Conservation (phyloP, 2,888 invertebrate species). For the Zygaena filipendulae region DNA sequence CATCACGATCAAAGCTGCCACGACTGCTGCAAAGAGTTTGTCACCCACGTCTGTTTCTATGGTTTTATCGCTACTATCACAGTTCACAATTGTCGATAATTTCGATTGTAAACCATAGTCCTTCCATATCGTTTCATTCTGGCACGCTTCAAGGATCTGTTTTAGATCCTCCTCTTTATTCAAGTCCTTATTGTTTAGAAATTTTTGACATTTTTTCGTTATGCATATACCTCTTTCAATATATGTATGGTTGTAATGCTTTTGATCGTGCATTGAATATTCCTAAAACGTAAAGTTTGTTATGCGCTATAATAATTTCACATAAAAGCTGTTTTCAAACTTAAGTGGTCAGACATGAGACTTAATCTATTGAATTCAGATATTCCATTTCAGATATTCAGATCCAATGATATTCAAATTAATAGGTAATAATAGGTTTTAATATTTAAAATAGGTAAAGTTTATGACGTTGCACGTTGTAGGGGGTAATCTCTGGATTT, state of each 20-base stretch:
- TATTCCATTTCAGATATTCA: no score
- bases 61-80: conserved; percentile 2
- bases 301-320: no score
- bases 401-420: no score
- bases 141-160: conserved; percentile 12
- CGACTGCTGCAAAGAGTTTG: conserved; percentile 1
- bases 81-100: conserved; percentile 2
- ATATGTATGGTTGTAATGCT: conserved; percentile 14
- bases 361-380: no score
- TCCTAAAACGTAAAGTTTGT: no score
- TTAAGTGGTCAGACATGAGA: no score
- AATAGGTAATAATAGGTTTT: no score
- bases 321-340: no score
- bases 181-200: conserved; percentile 3
- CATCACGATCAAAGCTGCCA: background rate
- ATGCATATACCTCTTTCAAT: conserved; percentile 16
- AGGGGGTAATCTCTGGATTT: no score
- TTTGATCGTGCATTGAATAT: conserved; percentile 12
- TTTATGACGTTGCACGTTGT: no score
- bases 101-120: conserved; percentile 11
- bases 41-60: conserved; percentile 1
- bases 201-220: conserved; percentile 9
- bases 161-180: conserved; percentile 6
- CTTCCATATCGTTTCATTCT: conserved; percentile 10
- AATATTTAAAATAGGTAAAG: no score